A percentile compares a stretch with the other conserved stretches of the same genome.
phyloP scores from a whole-genome alignment of 2,113 vertebrate species.

The Hemicordylus capensis region DNA sequence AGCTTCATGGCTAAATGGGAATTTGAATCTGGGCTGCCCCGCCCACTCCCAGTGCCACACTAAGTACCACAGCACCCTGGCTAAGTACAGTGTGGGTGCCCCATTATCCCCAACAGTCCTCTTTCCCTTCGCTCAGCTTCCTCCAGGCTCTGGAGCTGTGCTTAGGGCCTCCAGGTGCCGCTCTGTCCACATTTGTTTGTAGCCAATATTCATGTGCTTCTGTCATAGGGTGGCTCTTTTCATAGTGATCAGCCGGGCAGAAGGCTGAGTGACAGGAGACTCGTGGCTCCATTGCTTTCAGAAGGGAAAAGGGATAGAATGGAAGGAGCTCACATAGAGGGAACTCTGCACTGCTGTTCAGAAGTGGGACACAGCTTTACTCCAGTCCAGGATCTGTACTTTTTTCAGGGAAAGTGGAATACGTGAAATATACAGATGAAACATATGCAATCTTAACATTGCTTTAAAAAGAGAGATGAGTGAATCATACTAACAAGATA shows the following conservation, averaged over 20 bases:
- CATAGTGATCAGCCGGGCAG: conserved; percentile 80
- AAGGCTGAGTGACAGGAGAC: conserved; percentile 86
- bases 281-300: conserved; percentile 82
- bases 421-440: neutral
- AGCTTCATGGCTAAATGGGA: too few relatives aligned
- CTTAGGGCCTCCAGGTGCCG: conserved; percentile 62
- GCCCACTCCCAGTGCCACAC: too few relatives aligned
- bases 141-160: neutral
- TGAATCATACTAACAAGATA: neutral
- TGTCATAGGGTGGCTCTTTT: conserved; percentile 80
- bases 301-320: conserved; percentile 9
- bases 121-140: neutral
- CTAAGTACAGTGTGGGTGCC: neutral
- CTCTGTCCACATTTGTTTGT: conserved; percentile 69
- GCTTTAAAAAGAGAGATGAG: neutral
- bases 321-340: neutral
- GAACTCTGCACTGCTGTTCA: neutral
- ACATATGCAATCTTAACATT: neutral
- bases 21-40: too few relatives aligned
- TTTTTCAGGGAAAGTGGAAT: neutral
- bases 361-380: neutral
- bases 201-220: conserved; percentile 86
- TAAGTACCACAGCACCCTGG: too few relatives aligned
- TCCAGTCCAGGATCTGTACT: neutral
- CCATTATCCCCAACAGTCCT: too few relatives aligned